Evolutionary conservation across 2,888 invertebrate species (phyloP).

Genomic region (Calameuta idolon): DNA sequence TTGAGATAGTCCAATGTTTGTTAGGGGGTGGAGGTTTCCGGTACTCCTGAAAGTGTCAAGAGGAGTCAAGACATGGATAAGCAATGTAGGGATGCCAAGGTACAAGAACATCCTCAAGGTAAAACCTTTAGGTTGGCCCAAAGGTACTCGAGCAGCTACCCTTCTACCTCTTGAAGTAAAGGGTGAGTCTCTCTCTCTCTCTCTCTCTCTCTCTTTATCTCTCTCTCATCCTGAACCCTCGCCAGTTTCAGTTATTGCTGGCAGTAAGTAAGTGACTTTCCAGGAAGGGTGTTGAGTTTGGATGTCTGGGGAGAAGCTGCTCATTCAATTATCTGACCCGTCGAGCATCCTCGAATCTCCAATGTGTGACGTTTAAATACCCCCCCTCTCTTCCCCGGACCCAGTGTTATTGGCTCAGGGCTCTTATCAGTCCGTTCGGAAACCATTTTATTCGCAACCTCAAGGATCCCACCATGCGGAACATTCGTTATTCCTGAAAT

Average conservation of each 20-base stretch:
- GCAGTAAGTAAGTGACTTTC: slow-evolving; percentile 27
- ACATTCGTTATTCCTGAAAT: no score
- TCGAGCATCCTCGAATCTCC: slow-evolving; percentile 24
- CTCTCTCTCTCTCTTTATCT: not conserved
- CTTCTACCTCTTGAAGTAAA: not conserved
- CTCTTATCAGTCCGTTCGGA: slow-evolving; percentile 41
- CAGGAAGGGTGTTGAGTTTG: slow-evolving; percentile 18
- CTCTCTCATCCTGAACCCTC: slow-evolving; percentile 15
- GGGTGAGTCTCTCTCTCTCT: not conserved
- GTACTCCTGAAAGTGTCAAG: not conserved
- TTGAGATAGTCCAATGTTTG: no score
- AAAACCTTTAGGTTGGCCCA: not conserved
- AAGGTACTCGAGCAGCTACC: not conserved
- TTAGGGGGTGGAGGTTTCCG: no score
- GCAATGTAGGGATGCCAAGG: not conserved
- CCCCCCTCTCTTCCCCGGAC: no score
- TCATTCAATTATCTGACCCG: slow-evolving; percentile 48
- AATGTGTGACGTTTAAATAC: slow-evolving; percentile 4
- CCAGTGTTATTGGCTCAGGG: not conserved
- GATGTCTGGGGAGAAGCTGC: slow-evolving; percentile 32
- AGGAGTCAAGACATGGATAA: no score
- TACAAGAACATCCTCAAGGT: not conserved
- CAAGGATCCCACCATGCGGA: no score
- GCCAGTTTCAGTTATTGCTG: slow-evolving; percentile 42
- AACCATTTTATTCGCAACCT: not conserved